Evolutionary conservation across 2,113 vertebrate genomes (phyloP).

Genomic region (Neogale vison): DNA sequence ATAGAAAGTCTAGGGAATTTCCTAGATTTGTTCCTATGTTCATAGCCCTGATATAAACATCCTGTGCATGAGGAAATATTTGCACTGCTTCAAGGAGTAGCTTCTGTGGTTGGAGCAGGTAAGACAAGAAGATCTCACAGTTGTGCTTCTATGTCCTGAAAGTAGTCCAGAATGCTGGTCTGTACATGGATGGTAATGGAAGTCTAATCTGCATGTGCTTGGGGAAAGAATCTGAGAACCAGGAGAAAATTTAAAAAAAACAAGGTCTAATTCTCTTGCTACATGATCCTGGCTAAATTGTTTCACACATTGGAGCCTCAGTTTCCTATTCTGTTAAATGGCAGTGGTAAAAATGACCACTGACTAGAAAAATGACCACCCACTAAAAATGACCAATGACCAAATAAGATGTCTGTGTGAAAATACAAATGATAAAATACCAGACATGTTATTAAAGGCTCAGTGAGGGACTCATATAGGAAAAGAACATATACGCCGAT

Average conservation of each 20-base stretch:
- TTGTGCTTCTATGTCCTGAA: background rate
- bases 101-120: background rate
- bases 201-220: background rate
- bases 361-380: background rate
- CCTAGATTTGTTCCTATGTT: background rate
- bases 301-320: background rate
- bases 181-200: background rate
- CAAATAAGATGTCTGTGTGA: background rate
- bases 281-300: background rate
- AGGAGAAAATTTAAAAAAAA: constrained; percentile 2
- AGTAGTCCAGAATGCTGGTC: background rate
- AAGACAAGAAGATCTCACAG: background rate
- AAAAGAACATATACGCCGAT: background rate
- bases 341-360: background rate
- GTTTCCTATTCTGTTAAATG: constrained; percentile 27
- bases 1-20: background rate
- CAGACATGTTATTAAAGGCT: background rate
- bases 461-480: background rate
- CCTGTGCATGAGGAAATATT: background rate
- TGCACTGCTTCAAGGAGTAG: background rate
- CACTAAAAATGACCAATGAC: background rate
- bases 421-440: constrained; percentile 26
- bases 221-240: constrained; percentile 14
- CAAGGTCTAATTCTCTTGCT: background rate
- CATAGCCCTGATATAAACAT: background rate